Base-by-base conservation (phyloP, 2,113 vertebrate genomes). In the Hypocryptadius cinnamomeus region DNA sequence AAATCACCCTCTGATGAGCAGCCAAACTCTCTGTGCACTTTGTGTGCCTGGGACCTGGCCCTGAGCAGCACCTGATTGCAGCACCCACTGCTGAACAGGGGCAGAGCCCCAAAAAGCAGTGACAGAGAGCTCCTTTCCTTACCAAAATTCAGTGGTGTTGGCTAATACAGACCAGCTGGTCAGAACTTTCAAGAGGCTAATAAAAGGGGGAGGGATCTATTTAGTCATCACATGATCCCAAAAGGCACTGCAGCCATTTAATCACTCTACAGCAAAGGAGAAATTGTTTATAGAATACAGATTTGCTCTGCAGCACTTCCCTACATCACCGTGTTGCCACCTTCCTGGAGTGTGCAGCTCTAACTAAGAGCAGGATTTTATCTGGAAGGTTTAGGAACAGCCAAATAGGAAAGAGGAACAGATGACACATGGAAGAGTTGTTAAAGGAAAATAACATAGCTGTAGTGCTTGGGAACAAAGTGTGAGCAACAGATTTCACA, bases 401-500 rank as follows among this genome's bases (percentile, higher is more conserved):
- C 42, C 89, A 71, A 81, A 86, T 13, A 91, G 70, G 84, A 87
- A 91, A 85, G 35, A 23, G 60, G 74, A 94, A 79, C 59, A 93
- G 59, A 89, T 70, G 70, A 93, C 57, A 87, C 35, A 54, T 42
- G 54, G 40, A 85, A 80, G 39, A 80, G 22, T 3, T 59, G 28
- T 39, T 65, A 13, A 73, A 65, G 66, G 27, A 35, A 44, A 18
- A 79, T 10, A 76, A 33, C 51, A 65, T 2, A 76, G 28, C 18
- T 68, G 47, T 21, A 72, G 56, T 51, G 53, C 65, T 64, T 88
- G 40, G 64, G 51, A 80, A 69, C 45, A 84, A 7, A 51, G 33
- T 6, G 16, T 6, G 15, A 91, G 28, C 21, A n/a, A 57, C 45
- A 35, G 21, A 31, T 79, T 92, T 57, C 86, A 79, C 8, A 15